Conservation (phyloP, 1,140 invertebrate genomes). For the Melanaphis sacchari region DNA sequence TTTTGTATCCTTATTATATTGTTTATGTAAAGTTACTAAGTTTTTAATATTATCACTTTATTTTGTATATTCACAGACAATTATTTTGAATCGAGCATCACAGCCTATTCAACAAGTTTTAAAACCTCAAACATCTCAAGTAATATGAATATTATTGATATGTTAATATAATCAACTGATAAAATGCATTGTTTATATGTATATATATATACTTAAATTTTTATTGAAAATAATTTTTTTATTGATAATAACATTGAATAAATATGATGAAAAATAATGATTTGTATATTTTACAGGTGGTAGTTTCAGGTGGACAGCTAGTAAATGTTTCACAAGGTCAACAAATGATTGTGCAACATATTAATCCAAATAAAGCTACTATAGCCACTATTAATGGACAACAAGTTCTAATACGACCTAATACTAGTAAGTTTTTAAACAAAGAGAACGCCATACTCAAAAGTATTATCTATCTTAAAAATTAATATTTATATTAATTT, state of each 20-base stretch:
- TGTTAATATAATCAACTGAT: not conserved
- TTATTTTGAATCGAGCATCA: conserved; percentile 38
- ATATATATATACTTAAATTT: not conserved
- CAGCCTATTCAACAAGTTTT: conserved; percentile 41
- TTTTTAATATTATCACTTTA: not conserved
- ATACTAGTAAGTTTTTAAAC: conserved; percentile 42
- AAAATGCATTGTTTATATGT: not conserved
- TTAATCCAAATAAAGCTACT: conserved; percentile 76
- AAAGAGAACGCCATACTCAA: not conserved
- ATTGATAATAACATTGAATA: not conserved
- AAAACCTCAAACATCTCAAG: conserved; percentile 39
- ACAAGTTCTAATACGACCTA: conserved; percentile 75
- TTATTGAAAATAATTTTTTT: not conserved
- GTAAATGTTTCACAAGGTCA: conserved; percentile 78
- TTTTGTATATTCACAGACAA: conserved; percentile 10
- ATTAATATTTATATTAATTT: not conserved
- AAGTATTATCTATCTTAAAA: not conserved
- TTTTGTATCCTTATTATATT: not conserved
- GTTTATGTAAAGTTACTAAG: not conserved
- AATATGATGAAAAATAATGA: not conserved
- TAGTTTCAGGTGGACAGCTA: conserved; percentile 67
- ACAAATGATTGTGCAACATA: conserved; percentile 72
- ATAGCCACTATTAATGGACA: conserved; percentile 84
- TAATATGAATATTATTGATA: not conserved
- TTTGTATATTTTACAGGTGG: conserved; percentile 63